Base-by-base conservation (phyloP, 2,888 invertebrate species). In the Thelaira solivaga region DNA sequence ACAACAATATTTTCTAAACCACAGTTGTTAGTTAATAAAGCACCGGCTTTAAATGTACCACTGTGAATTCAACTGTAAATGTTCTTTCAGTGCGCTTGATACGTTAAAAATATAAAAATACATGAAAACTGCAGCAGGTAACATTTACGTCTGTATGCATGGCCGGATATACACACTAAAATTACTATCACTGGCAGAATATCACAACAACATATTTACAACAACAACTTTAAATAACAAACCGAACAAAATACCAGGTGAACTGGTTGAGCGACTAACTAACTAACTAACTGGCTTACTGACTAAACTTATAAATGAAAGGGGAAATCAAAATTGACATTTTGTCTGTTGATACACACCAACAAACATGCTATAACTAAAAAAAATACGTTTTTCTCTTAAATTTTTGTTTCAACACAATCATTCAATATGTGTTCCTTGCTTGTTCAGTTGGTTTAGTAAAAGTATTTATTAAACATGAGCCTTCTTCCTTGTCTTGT, bases 311-410 rank as follows among this genome's bases (percentile, higher is more conserved):
- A 77, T 68, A 64, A 64, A 77, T 77, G 73, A 59, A 78, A 68
- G 51, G 51, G 68, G 51, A 69, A 74, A 78, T 78, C 74, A 78
- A 78, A 73, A 78, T 69, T 74, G 77, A 57, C 73, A 64, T 36
- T 55, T 59, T 59, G 36, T 51, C 24, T 61, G 26, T 41, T 47
- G 39, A 41, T 31, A 29, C 45, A 64, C n/a, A n/a, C 47, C 22
- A 59, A 20, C 31, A 57, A 41, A 49, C 24, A n/a, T n/a, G 11
- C 31, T 22, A 26, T 2, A 36, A 22, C 10, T 34, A 47, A 36
- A 0, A 22, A 18, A 2, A 7, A 41, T 8, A 41, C 4, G 8
- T 18, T 39, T n/a, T 41, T 29, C 16, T 62, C 10, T 47, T 24
- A 24, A 16, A n/a, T 24, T 62, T 16, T 4, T 29, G 13, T 26